Evolutionary conservation across 2,113 vertebrate species (phyloP).

Genomic region (Pimephales promelas): DNA sequence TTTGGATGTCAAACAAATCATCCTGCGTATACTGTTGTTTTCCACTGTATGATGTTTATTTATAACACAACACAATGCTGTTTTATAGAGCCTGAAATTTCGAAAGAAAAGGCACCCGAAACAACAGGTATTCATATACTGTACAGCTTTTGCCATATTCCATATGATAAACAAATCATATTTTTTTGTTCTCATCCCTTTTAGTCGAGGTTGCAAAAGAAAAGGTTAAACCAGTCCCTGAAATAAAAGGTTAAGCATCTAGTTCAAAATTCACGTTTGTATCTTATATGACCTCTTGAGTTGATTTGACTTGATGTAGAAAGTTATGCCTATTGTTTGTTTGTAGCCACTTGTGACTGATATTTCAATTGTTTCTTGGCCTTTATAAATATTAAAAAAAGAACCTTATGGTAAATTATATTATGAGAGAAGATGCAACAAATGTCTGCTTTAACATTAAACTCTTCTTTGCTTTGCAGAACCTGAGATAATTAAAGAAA

Average conservation of each 20-base stretch:
- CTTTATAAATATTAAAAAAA: background rate
- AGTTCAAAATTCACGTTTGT: background rate
- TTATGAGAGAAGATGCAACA: background rate
- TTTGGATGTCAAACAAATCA: background rate
- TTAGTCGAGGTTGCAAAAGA: slow-evolving; percentile 47
- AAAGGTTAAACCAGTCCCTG: slow-evolving; percentile 55
- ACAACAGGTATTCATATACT: background rate
- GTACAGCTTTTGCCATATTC: background rate
- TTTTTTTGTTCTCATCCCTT: background rate
- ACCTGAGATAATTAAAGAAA: background rate
- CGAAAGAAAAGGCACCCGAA: slow-evolving; percentile 14
- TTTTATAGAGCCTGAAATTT: background rate
- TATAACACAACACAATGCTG: background rate
- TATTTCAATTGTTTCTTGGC: background rate
- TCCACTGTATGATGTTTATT: background rate
- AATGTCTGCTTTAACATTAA: background rate
- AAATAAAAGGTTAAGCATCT: slow-evolving; percentile 55
- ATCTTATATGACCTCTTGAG: background rate
- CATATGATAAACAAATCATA: background rate
- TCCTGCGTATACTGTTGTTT: background rate
- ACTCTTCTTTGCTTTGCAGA: background rate
- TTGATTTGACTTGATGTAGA: background rate
- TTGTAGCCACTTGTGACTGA: background rate
- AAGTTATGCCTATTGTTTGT: background rate
- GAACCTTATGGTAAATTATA: background rate